Percentiles rank a stretch among this genome's conserved stretches.
phyloP scores from a whole-genome alignment of 2,888 invertebrate genomes.

The Pachydiplax longipennis region DNA sequence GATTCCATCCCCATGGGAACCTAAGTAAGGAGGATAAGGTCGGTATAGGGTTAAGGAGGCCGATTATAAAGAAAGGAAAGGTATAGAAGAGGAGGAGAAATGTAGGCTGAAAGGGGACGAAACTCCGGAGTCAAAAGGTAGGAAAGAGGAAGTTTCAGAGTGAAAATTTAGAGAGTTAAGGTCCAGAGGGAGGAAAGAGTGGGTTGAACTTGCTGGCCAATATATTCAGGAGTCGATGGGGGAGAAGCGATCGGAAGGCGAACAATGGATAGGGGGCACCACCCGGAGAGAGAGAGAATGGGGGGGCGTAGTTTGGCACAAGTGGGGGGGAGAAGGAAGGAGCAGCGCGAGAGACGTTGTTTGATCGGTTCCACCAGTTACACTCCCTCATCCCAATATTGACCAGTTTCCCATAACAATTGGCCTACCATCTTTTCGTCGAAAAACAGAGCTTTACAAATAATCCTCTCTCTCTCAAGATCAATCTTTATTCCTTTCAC shows the following conservation, averaged over 20 bases:
- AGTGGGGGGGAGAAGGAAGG: not conserved
- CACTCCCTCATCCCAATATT: slow-evolving; percentile 16
- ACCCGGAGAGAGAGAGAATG: not conserved
- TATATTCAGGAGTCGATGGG: not conserved
- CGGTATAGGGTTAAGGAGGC: too few species aligned
- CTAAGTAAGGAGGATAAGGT: not conserved
- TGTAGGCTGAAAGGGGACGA: not conserved
- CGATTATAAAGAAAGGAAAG: not conserved
- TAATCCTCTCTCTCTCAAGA: not conserved
- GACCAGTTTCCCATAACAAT: slow-evolving; percentile 12
- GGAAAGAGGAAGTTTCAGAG: too few species aligned
- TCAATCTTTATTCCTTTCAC: not conserved
- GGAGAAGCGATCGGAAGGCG: not conserved
- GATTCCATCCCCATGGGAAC: not conserved
- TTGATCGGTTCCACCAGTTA: slow-evolving; percentile 10
- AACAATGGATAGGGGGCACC: not conserved
- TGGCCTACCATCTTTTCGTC: not conserved
- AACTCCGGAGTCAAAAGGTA: too few species aligned
- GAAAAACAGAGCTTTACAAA: not conserved
- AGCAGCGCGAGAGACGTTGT: not conserved
- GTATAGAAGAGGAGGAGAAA: not conserved
- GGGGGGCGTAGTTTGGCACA: too few species aligned
- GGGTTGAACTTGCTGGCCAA: not conserved
- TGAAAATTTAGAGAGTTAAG: not conserved
- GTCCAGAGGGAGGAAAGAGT: not conserved